These are phyloP conservation scores for Amphiprion clarkii DNA, from an alignment of 2,797 vertebrate genomes.

Conservation along the genomic window DNA sequence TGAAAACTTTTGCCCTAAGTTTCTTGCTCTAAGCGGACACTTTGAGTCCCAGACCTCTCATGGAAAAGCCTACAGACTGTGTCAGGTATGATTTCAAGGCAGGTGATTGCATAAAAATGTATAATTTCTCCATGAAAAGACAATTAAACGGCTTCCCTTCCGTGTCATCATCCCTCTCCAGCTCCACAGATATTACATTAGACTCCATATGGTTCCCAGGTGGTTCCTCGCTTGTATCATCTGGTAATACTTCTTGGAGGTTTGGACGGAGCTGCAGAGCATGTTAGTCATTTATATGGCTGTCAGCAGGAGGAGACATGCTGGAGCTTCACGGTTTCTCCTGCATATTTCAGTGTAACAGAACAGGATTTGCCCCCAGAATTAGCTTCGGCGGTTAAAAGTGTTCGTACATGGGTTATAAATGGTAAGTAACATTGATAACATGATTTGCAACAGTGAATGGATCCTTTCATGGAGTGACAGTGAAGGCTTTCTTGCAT, in stretches of 20 bases:
- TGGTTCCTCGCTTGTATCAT: conserved; percentile 47
- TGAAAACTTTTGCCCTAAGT: conserved; percentile 65
- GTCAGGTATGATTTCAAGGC: conserved; percentile 23
- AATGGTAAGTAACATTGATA: conserved; percentile 23
- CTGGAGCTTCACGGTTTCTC: conserved; percentile 3
- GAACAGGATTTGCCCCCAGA: not conserved
- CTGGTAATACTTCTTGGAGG: conserved; percentile 44
- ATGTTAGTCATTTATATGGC: conserved; percentile 47
- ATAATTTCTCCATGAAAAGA: conserved; percentile 29
- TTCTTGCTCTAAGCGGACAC: conserved; percentile 69
- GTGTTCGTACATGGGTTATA: conserved; percentile 28
- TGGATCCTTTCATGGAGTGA: conserved; percentile 54
- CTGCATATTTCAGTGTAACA: not conserved
- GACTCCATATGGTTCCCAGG: conserved; percentile 45
- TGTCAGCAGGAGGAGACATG: conserved; percentile 36
- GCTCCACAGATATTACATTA: conserved; percentile 29
- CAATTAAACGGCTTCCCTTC: conserved; percentile 29
- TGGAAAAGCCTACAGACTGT: conserved; percentile 21
- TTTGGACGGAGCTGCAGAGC: conserved; percentile 1
- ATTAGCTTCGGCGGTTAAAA: conserved; percentile 11
- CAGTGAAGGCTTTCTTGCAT: conserved; percentile 66
- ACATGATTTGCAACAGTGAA: conserved; percentile 55
- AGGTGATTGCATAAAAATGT: conserved; percentile 5
- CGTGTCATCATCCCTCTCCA: conserved; percentile 20
- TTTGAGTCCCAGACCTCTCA: conserved; percentile 38